Conservation (phyloP, 2,888 invertebrate genomes). For the Camponotus fellah region DNA sequence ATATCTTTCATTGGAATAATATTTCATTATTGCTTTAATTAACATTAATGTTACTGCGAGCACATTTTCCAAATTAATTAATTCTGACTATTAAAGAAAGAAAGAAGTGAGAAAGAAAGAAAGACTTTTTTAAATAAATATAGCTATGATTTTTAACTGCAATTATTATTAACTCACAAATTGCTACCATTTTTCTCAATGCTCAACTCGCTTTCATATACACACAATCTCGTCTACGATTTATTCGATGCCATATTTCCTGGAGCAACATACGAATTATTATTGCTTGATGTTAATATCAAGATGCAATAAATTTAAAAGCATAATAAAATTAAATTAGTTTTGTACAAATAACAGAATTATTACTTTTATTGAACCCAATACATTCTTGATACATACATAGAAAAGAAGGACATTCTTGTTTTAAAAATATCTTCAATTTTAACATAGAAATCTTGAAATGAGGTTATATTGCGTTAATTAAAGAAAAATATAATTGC, state of each 20-base stretch:
- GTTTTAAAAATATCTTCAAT: too few species aligned
- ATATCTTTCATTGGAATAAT: not conserved
- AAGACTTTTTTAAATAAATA: slow-evolving; percentile 5
- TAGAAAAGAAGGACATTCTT: too few species aligned
- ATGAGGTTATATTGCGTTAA: too few species aligned
- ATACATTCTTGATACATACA: too few species aligned
- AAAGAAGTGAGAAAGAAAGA: not conserved
- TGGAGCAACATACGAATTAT: not conserved
- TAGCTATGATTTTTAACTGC: not conserved
- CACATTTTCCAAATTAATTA: not conserved
- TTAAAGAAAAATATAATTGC: too few species aligned
- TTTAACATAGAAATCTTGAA: too few species aligned
- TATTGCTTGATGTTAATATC: not conserved
- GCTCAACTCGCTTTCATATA: not conserved
- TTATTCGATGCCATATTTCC: not conserved
- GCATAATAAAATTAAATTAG: not conserved
- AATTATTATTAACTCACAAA: not conserved
- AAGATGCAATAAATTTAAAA: too few species aligned
- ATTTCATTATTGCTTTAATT: slow-evolving; percentile 13
- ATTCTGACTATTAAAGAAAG: not conserved
- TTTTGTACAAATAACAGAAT: not conserved
- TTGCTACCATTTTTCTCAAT: not conserved
- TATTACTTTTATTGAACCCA: not conserved
- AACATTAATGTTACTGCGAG: not conserved
- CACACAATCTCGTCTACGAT: not conserved